Evolutionary conservation across 2,797 vertebrate genomes (phyloP).

Genomic region (Falco rusticolus): DNA sequence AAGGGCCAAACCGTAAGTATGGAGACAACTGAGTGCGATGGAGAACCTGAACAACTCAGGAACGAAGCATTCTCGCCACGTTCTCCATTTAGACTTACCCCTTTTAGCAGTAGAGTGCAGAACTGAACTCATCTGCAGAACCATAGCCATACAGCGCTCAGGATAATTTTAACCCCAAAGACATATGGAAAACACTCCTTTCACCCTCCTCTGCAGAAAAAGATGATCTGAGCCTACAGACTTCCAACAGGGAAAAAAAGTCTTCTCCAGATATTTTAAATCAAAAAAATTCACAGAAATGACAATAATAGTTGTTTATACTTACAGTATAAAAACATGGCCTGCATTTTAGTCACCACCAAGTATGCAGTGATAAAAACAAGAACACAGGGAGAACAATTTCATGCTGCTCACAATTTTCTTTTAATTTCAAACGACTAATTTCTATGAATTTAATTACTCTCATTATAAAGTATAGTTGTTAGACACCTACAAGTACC

Average conservation of each 20-base stretch:
- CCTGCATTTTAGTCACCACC: neutral
- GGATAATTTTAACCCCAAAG: slow-evolving; percentile 4
- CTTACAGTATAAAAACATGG: neutral
- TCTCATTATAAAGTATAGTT: neutral
- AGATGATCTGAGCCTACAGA: neutral
- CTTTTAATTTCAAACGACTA: neutral
- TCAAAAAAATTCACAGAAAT: neutral
- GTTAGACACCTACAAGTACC: neutral
- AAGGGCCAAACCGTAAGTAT: rapidly evolving
- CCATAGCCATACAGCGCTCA: neutral
- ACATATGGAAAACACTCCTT: slow-evolving; percentile 34
- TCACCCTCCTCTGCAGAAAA: slow-evolving; percentile 28
- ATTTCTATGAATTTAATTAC: neutral
- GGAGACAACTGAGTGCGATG: rapidly evolving
- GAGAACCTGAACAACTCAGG: neutral
- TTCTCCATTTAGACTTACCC: neutral
- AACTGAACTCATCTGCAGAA: neutral
- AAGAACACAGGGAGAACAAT: neutral
- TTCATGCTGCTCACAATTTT: neutral
- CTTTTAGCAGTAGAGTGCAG: neutral
- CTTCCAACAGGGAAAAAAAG: neutral
- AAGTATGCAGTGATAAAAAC: neutral
- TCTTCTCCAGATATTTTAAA: neutral
- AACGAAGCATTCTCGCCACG: neutral
- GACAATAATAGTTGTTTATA: neutral